Conservation (phyloP, 2,113 vertebrate genomes). For the Ictalurus punctatus region DNA sequence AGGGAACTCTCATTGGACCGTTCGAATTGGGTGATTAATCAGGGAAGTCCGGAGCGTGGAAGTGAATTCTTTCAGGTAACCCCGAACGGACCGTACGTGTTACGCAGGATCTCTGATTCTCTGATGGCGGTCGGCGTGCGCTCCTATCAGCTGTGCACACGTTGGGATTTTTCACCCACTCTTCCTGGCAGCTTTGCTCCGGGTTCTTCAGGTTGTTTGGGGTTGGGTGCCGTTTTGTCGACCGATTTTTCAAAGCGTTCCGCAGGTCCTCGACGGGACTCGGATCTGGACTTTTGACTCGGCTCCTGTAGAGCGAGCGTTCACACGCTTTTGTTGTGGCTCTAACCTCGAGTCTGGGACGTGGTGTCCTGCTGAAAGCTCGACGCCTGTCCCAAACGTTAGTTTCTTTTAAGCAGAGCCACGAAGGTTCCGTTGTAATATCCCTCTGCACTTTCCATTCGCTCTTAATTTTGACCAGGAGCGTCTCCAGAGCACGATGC, state of each 20-base stretch:
- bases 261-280: neutral
- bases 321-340: neutral
- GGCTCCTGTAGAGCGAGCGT: neutral
- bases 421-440: neutral
- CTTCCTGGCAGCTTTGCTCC: neutral
- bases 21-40: neutral
- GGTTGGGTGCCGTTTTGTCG: neutral
- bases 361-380: neutral
- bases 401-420: neutral
- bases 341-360: neutral
- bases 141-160: neutral
- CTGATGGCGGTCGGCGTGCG: neutral
- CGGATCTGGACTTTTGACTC: neutral
- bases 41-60: neutral
- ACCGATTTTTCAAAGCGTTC: neutral
- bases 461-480: neutral
- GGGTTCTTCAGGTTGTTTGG: neutral
- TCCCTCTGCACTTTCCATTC: neutral
- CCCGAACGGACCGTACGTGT: neutral
- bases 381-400: neutral
- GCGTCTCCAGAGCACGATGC: neutral
- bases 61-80: neutral
- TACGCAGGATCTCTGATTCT: neutral
- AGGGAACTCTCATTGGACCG: neutral
- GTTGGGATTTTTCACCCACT: neutral